A percentile compares a stretch with the other conserved stretches of the same genome.
Evolutionary conservation across 2,888 invertebrate genomes (phyloP).

Genomic region (Drosophila phalerata): DNA sequence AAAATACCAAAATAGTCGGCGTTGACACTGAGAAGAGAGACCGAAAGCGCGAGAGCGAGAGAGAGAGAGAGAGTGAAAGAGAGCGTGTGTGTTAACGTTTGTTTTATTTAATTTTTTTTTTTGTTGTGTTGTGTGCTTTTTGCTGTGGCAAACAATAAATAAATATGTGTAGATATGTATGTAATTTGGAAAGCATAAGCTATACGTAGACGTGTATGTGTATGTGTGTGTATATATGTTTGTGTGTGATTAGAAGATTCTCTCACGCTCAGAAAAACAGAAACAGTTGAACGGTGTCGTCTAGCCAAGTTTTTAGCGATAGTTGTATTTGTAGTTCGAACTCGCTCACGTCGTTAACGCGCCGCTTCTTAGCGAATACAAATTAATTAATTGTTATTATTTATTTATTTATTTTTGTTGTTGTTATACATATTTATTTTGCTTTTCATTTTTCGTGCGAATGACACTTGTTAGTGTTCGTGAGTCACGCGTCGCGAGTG

Average conservation of each 20-base stretch:
- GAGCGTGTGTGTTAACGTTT: constrained; percentile 25
- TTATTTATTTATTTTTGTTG: constrained; percentile 39
- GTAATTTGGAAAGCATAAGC: constrained; percentile 52
- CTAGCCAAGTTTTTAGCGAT: constrained; percentile 53
- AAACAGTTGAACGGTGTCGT: constrained; percentile 44
- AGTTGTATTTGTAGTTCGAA: constrained; percentile 64
- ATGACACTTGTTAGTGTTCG: constrained; percentile 59
- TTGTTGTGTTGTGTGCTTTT: constrained; percentile 37
- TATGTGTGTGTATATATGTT: constrained; percentile 13
- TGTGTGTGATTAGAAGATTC: constrained; percentile 64
- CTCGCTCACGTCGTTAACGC: constrained; percentile 61
- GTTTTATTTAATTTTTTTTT: constrained; percentile 37
- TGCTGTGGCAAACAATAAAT: constrained; percentile 67
- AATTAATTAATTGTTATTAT: constrained; percentile 55
- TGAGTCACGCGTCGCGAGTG: constrained; percentile 52
- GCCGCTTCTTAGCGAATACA: constrained; percentile 34
- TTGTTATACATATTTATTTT: constrained; percentile 6
- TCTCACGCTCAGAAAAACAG: constrained; percentile 54
- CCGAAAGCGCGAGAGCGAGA: constrained; percentile 23
- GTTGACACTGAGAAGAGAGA: constrained; percentile 53
- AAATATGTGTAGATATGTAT: constrained; percentile 42
- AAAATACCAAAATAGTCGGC: constrained; percentile 69
- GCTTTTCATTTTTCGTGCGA: constrained; percentile 35
- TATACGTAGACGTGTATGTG: constrained; percentile 17
- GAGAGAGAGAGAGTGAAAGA: constrained; percentile 29